Percentiles rank a stretch among this genome's conserved stretches.
Evolutionary conservation across 2,888 invertebrate genomes (phyloP).

Genomic region (Acleris sparsana): DNA sequence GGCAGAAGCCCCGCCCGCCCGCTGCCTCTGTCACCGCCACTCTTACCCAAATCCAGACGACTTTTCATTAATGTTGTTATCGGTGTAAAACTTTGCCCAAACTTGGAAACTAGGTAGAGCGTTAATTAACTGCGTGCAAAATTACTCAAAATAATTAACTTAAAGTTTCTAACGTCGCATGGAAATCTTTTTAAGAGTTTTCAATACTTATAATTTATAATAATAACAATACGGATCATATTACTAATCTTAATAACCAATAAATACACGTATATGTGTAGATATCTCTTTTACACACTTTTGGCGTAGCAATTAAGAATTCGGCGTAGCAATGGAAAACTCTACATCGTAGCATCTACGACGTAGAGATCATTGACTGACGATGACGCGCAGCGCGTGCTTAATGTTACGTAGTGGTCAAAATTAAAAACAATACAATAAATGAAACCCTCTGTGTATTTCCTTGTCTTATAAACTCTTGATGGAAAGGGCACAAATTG

Average conservation of each 20-base stretch:
- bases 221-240: neutral
- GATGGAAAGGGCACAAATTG: slow-evolving; percentile 52
- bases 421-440: too few relatives aligned
- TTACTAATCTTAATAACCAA: too few relatives aligned
- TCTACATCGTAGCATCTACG: slow-evolving; percentile 2
- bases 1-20: slow-evolving; percentile 55
- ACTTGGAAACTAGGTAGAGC: slow-evolving; percentile 64
- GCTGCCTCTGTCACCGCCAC: slow-evolving; percentile 70
- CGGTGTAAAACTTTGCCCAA: slow-evolving; percentile 76
- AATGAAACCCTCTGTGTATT: neutral
- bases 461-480: slow-evolving; percentile 35
- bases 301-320: slow-evolving; percentile 7
- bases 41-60: slow-evolving; percentile 75
- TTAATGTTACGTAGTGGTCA: too few relatives aligned
- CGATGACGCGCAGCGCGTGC: too few relatives aligned
- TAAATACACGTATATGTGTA: too few relatives aligned
- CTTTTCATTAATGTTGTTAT: slow-evolving; percentile 82
- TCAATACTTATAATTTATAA: neutral
- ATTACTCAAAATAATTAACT: slow-evolving; percentile 56
- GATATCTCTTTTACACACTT: neutral
- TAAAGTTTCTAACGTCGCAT: slow-evolving; percentile 19
- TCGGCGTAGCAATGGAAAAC: slow-evolving; percentile 12
- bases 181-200: neutral
- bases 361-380: too few relatives aligned
- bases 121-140: slow-evolving; percentile 80